Percentiles rank a stretch among this genome's conserved stretches.
These are phyloP conservation scores for Diadophis punctatus DNA, from an alignment of 2,113 vertebrate genomes.

Conservation along the genomic window DNA sequence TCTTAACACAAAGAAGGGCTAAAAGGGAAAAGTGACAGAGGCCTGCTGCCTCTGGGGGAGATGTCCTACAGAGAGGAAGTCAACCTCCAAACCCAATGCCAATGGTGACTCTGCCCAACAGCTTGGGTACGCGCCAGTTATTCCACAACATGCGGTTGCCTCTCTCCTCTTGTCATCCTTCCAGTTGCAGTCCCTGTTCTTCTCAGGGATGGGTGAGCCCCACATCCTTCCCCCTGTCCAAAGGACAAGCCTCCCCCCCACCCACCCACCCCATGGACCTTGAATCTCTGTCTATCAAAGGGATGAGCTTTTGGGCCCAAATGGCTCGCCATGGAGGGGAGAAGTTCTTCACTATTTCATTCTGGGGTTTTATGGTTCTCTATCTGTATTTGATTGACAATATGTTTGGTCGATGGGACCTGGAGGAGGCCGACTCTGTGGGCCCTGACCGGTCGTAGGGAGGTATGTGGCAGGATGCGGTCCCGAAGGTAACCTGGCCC, in stretches of 20 bases:
- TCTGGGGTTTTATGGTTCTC: neutral
- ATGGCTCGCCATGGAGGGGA: neutral
- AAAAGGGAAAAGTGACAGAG: neutral
- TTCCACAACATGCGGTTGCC: neutral
- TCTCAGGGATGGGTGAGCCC: neutral
- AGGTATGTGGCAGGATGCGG: too few relatives aligned
- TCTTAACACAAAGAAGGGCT: neutral
- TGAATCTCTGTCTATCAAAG: neutral
- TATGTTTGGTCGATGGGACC: too few relatives aligned
- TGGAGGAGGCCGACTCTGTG: too few relatives aligned
- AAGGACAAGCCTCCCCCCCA: neutral
- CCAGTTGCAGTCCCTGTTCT: neutral
- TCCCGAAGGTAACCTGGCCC: too few relatives aligned
- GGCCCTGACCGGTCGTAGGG: too few relatives aligned
- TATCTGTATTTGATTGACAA: neutral
- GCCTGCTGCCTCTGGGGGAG: neutral
- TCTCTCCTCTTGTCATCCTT: neutral
- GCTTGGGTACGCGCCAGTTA: neutral
- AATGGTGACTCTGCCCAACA: neutral
- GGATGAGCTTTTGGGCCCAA: neutral
- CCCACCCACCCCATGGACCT: neutral
- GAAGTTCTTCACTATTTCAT: neutral
- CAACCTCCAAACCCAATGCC: neutral
- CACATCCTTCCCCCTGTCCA: neutral
- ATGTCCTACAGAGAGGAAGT: neutral